These are phyloP conservation scores for Hypsibius dujardini DNA, from an alignment of 1,140 invertebrate genomes.

Conservation along the genomic window DNA sequence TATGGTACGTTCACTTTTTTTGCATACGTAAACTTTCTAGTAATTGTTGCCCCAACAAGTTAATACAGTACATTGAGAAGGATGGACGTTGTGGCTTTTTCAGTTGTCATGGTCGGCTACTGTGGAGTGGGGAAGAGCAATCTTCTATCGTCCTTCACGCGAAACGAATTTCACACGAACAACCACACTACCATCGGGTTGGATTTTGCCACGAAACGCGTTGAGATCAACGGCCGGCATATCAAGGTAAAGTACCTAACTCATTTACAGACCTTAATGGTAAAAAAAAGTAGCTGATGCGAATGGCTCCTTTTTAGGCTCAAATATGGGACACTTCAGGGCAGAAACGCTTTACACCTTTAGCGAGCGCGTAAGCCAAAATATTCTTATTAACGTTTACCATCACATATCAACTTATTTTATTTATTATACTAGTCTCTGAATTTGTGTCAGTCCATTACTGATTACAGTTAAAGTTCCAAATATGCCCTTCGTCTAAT, in stretches of 20 bases:
- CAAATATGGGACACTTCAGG: slow-evolving; percentile 99
- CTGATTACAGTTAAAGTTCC: too few relatives aligned
- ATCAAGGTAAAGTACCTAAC: slow-evolving; percentile 24
- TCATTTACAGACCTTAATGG: not conserved
- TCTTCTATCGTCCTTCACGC: slow-evolving; percentile 90
- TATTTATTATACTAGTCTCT: too few relatives aligned
- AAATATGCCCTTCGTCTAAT: too few relatives aligned
- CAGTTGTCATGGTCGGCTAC: slow-evolving; percentile 98
- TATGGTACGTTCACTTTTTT: slow-evolving; percentile 40
- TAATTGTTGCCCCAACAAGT: not conserved
- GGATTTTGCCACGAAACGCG: slow-evolving; percentile 96
- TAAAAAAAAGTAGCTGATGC: slow-evolving; percentile 25
- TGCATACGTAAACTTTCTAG: not conserved
- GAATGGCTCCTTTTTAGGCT: slow-evolving; percentile 48
- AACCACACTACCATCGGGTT: slow-evolving; percentile 99
- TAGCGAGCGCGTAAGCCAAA: slow-evolving; percentile 57
- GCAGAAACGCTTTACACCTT: slow-evolving; percentile 96
- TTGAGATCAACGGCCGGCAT: slow-evolving; percentile 52
- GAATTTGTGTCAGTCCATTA: too few relatives aligned
- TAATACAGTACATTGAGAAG: too few relatives aligned
- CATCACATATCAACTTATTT: too few relatives aligned
- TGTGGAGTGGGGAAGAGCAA: slow-evolving; percentile 99
- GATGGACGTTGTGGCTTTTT: too few relatives aligned
- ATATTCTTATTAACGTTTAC: too few relatives aligned
- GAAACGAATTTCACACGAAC: slow-evolving; percentile 99